A percentile compares a stretch with the other conserved stretches of the same genome.
These are phyloP conservation scores for Recurvirostra avosetta DNA, from an alignment of 2,113 vertebrate species.

Conservation along the genomic window DNA sequence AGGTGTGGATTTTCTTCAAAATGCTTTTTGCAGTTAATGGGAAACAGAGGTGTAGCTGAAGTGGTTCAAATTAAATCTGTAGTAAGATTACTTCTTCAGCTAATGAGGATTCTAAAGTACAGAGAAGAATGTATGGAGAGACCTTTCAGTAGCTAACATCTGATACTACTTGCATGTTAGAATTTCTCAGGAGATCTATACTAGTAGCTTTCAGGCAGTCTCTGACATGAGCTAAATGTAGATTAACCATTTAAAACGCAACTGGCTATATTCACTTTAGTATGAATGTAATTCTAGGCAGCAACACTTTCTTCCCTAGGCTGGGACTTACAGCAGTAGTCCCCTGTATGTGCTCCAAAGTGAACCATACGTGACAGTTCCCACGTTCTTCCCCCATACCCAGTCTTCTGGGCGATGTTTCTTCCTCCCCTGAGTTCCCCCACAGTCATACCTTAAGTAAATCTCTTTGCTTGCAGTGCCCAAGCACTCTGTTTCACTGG, in stretches of 20 bases:
- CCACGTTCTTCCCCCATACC: fast-evolving
- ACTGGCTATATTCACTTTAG: neutral
- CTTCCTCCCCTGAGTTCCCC: neutral
- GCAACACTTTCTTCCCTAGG: neutral
- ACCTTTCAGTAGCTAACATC: neutral
- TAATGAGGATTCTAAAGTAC: neutral
- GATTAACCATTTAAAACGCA: neutral
- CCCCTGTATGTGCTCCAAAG: neutral
- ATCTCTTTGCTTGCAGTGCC: neutral
- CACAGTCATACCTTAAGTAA: neutral
- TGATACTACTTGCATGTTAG: neutral
- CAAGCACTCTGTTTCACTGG: fast-evolving
- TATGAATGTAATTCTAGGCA: neutral
- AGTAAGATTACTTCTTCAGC: neutral
- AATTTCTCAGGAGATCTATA: neutral
- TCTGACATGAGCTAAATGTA: neutral
- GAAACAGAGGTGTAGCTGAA: neutral
- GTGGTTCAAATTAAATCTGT: neutral
- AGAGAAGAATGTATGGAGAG: neutral
- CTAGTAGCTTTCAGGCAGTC: neutral
- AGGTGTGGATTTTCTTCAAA: neutral
- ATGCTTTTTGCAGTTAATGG: neutral
- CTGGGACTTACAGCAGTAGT: neutral
- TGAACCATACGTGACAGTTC: neutral
- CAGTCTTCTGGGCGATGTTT: neutral